Evolutionary conservation across 2,888 invertebrate genomes (phyloP).

Genomic region (Ichneumoninae sp.): DNA sequence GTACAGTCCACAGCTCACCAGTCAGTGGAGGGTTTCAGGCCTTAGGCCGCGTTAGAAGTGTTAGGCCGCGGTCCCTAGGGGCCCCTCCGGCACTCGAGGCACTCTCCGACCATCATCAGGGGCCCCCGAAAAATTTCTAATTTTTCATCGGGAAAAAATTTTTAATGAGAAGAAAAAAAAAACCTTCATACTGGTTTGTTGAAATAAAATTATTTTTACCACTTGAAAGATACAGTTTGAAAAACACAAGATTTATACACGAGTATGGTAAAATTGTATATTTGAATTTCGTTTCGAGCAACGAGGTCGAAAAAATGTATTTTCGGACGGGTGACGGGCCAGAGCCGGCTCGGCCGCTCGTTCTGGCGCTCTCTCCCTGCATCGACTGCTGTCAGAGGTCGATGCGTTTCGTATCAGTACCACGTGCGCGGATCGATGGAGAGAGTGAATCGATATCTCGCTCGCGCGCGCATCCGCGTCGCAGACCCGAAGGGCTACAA

Average conservation of each 20-base stretch:
- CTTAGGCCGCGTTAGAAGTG: slow-evolving; percentile 65
- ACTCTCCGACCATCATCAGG: slow-evolving; percentile 31
- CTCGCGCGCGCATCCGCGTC: slow-evolving; percentile 32
- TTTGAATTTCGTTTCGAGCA: background rate
- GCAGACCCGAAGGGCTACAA: slow-evolving; percentile 16
- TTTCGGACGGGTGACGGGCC: background rate
- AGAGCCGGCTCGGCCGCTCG: slow-evolving; percentile 19
- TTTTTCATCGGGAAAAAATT: background rate
- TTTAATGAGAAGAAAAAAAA: slow-evolving; percentile 1
- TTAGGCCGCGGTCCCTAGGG: slow-evolving; percentile 70
- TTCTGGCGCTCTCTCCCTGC: slow-evolving; percentile 60
- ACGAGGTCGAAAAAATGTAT: background rate
- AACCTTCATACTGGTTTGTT: background rate
- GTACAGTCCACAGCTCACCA: slow-evolving; percentile 61
- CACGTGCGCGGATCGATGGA: slow-evolving; percentile 66
- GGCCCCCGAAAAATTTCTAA: slow-evolving; percentile 5
- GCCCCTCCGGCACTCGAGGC: slow-evolving; percentile 63
- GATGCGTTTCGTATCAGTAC: slow-evolving; percentile 63
- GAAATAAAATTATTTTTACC: background rate
- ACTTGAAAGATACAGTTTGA: background rate
- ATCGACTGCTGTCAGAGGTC: slow-evolving; percentile 64
- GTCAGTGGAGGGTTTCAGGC: slow-evolving; percentile 78
- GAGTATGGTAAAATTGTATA: no score
- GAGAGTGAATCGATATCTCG: slow-evolving; percentile 63
- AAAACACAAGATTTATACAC: background rate